Evolutionary conservation across 2,797 vertebrate species (phyloP), one percentile per base, ranked within the genome.

Genomic region (Chelonia mydas): DNA sequence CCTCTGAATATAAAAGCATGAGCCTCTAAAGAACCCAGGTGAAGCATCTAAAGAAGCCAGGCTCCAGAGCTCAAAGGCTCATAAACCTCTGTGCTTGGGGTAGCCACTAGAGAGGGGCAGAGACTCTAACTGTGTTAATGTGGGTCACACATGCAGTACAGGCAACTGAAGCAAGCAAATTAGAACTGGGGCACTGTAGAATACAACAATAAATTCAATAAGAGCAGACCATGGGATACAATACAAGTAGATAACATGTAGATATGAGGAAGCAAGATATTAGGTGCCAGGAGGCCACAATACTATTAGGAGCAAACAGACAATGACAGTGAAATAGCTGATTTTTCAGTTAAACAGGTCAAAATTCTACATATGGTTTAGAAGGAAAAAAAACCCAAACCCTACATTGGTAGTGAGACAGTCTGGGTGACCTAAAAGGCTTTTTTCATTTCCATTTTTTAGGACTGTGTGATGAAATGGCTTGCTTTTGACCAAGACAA

Each of bases 341-440:
- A 0, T 28, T 89, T 83, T 87, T 33, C 79, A 83, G 59, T 51
- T 37, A 72, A 72, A 23, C 1, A 25, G 68, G 57, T 25, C 16
- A 84, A 86, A 92, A 49, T 0, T 79, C 81, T 54, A 51, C 68
- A 83, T 9, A 86, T 3, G 1, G 1, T 1, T 80, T n/a, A 51
- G 57, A 55, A 50, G 15, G 17, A 31, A 45, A 53, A 27, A 13
- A 50, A 74, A n/a, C n/a, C n/a, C 41, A 13, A 27, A 45, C 13
- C 31, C 33, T 37, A 50, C 2, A 41, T 19, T 51, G 7, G 50
- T 11, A 59, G 12, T 81, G 15, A 88, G 33, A 33, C 8, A 45
- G 3, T 27, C 68, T 81, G 0, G 15, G 7, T 57, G 0, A 50
- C 45, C 0, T 16, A 61, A 88, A 65, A 68, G 7, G 1, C 10